Evolutionary conservation across 2,797 vertebrate species (phyloP).

Genomic region (Gallinago stenura): DNA sequence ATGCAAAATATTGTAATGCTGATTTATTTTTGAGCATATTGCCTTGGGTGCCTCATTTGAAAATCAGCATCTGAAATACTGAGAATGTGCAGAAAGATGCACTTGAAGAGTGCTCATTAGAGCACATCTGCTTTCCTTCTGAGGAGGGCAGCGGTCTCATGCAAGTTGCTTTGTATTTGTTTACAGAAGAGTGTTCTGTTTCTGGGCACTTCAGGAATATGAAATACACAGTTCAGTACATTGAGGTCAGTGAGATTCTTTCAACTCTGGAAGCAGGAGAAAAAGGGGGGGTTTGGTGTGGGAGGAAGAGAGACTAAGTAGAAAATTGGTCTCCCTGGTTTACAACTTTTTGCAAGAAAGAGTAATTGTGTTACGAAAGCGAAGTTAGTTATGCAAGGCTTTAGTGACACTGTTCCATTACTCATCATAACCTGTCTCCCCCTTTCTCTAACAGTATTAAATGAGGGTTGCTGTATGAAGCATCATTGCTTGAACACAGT

Average conservation of each 20-base stretch:
- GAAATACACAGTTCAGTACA: background rate
- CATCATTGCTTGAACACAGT: background rate
- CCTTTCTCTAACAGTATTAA: background rate
- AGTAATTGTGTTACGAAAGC: background rate
- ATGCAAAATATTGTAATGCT: background rate
- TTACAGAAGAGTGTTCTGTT: background rate
- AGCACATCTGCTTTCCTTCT: constrained; percentile 19
- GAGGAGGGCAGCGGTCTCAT: background rate
- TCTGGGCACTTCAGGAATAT: background rate
- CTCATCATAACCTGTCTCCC: background rate
- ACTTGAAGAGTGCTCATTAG: background rate
- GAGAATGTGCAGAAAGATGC: background rate
- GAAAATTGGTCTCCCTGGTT: background rate
- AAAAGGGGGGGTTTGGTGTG: fast-evolving
- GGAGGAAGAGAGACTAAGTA: background rate
- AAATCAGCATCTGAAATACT: constrained; percentile 6
- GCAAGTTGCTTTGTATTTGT: background rate
- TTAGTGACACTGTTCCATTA: background rate
- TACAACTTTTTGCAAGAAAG: background rate
- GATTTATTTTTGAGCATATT: background rate
- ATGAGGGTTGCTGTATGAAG: background rate
- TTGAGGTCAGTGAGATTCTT: background rate
- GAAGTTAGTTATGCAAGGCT: background rate
- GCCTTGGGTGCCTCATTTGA: background rate
- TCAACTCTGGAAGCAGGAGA: background rate